Percentiles rank a stretch among this genome's conserved stretches.
Conservation (phyloP, 2,797 vertebrate genomes). For the Tragelaphus oryx region DNA sequence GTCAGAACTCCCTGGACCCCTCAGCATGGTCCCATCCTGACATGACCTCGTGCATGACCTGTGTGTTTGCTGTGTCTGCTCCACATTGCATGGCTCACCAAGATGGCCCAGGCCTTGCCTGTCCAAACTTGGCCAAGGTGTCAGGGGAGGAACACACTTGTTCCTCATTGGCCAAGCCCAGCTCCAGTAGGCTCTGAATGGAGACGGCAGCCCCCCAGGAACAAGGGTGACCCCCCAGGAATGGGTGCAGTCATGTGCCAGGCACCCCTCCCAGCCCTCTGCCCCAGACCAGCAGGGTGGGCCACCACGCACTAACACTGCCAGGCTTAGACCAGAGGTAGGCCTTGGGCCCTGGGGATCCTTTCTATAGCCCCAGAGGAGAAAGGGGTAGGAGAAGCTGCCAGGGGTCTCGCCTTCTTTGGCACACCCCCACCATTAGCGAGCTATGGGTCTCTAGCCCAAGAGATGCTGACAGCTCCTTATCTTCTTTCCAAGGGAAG, state of each 20-base stretch:
- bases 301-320: background rate
- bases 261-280: background rate
- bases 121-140: fast-evolving
- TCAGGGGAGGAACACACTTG: fast-evolving
- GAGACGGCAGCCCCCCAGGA: background rate
- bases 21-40: fast-evolving
- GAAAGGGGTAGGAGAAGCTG: too few relatives aligned
- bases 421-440: background rate
- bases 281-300: fast-evolving
- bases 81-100: fast-evolving
- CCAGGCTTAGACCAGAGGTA: too few relatives aligned
- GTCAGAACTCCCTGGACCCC: background rate
- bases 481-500: conserved; percentile 44
- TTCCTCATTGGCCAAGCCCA: fast-evolving
- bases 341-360: fast-evolving
- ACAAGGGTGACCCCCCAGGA: background rate
- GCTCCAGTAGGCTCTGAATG: background rate
- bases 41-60: fast-evolving
- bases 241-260: background rate
- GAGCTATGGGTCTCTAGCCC: background rate
- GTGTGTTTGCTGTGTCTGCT: fast-evolving
- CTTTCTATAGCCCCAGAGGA: background rate
- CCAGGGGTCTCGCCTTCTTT: background rate
- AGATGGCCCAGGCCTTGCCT: background rate
- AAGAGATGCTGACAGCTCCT: conserved; percentile 4